Conservation (phyloP, 2,797 vertebrate species). For the Zenarchopterus dispar region DNA sequence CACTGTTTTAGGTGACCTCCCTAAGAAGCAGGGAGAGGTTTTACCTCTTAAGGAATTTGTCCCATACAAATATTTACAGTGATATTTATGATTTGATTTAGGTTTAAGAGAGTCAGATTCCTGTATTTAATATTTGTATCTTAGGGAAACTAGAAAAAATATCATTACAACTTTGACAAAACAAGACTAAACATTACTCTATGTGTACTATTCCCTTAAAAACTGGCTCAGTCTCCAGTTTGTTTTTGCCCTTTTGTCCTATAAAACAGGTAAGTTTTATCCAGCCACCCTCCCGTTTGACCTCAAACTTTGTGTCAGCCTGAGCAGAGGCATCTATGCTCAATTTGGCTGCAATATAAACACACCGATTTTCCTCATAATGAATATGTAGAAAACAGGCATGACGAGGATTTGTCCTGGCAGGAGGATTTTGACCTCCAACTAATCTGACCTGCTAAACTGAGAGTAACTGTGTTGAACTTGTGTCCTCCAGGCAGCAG, state of each 20-base stretch:
- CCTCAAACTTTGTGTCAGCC: slow-evolving; percentile 11
- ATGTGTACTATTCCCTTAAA: slow-evolving; percentile 2
- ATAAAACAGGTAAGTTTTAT: slow-evolving; percentile 22
- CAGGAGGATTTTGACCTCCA: slow-evolving; percentile 59
- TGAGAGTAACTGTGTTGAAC: slow-evolving; percentile 66
- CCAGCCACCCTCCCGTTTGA: neutral
- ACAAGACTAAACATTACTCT: neutral
- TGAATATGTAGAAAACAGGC: slow-evolving; percentile 41
- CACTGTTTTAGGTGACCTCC: no score
- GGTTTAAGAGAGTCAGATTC: no score
- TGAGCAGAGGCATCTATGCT: slow-evolving; percentile 29
- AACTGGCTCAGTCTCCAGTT: neutral
- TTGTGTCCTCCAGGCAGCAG: slow-evolving; percentile 72
- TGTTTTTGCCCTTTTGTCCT: neutral
- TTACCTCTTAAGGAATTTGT: no score
- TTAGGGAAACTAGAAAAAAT: no score
- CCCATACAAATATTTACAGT: no score
- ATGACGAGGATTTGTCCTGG: slow-evolving; percentile 66
- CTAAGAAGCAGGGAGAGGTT: no score
- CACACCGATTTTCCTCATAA: slow-evolving; percentile 48
- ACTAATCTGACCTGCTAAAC: slow-evolving; percentile 58
- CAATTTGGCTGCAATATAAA: slow-evolving; percentile 61
- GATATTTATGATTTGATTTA: no score
- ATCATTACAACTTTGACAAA: no score
- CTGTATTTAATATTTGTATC: no score